Percentiles rank a stretch among this genome's conserved stretches.
These are phyloP conservation scores for Zaprionus africanus DNA, from an alignment of 1,140 invertebrate genomes.

Conservation along the genomic window DNA sequence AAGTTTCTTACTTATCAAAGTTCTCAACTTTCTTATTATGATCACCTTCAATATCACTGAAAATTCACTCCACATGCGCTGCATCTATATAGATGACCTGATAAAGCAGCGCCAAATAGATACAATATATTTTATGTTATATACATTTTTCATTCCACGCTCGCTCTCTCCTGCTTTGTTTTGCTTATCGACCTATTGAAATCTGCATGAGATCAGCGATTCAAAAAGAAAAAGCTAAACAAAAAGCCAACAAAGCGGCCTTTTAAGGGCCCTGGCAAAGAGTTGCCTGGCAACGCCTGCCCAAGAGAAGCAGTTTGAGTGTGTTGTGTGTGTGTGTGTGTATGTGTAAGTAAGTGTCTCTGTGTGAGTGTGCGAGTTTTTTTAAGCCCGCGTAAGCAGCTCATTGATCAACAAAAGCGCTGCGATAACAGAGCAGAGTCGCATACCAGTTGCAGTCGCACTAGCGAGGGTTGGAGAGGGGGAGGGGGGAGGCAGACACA, in stretches of 20 bases:
- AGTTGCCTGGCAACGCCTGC: slow-evolving; percentile 18
- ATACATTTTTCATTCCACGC: not conserved
- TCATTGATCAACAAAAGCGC: slow-evolving; percentile 52
- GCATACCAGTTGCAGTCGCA: not conserved
- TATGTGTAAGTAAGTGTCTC: not conserved
- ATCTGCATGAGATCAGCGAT: slow-evolving; percentile 25
- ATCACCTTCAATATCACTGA: not conserved
- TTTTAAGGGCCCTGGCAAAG: slow-evolving; percentile 25
- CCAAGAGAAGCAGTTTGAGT: not conserved
- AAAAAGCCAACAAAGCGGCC: slow-evolving; percentile 16
- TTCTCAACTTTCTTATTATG: not conserved
- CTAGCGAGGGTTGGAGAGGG: not conserved
- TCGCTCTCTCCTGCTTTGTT: not conserved
- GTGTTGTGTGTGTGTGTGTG: not conserved
- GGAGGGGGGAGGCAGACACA: not conserved
- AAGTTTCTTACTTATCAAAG: too few relatives aligned
- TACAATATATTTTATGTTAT: not conserved
- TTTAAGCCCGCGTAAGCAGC: slow-evolving; percentile 54
- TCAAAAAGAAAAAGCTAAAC: slow-evolving; percentile 2
- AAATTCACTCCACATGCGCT: not conserved
- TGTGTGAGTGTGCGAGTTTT: slow-evolving; percentile 15
- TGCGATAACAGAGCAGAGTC: slow-evolving; percentile 34
- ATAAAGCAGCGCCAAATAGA: not conserved
- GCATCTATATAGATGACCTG: not conserved
- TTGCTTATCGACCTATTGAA: slow-evolving; percentile 11